A percentile compares a stretch with the other conserved stretches of the same genome.
These are phyloP conservation scores for Erpobdella octoculata DNA, from an alignment of 2,888 invertebrate species.

Conservation along the genomic window DNA sequence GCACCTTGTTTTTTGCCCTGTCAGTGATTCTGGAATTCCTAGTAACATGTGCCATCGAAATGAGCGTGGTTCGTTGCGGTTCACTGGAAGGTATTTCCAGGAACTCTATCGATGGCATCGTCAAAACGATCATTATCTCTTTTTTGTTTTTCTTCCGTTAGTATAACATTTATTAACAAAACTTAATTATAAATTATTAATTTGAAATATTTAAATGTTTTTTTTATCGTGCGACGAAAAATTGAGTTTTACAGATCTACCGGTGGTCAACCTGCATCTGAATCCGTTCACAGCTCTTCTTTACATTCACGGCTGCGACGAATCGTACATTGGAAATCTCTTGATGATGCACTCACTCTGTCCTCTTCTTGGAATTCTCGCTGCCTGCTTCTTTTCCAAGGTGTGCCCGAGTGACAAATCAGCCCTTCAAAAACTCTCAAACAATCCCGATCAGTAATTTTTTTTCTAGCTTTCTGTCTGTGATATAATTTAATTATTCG, in stretches of 20 bases:
- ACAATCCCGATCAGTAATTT: too few species aligned
- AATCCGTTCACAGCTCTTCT: not conserved
- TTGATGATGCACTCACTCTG: not conserved
- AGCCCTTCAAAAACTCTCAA: not conserved
- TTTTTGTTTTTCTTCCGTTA: not conserved
- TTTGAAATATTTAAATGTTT: not conserved
- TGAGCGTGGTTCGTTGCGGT: not conserved
- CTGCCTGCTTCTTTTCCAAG: not conserved
- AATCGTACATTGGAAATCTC: not conserved
- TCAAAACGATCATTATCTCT: not conserved
- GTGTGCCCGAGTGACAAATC: not conserved
- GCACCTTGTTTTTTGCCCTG: not conserved
- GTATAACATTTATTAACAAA: not conserved
- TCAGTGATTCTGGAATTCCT: not conserved
- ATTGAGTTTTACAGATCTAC: not conserved
- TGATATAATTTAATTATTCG: too few species aligned
- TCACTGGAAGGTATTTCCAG: not conserved
- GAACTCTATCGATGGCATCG: not conserved
- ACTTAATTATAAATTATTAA: not conserved
- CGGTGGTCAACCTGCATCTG: not conserved
- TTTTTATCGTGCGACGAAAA: not conserved
- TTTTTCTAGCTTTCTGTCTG: too few species aligned
- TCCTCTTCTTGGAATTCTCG: not conserved
- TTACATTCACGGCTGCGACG: not conserved
- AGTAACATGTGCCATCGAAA: not conserved